These are phyloP conservation scores for Poeciliopsis turrubarensis DNA, from an alignment of 2,113 vertebrate species.

Conservation along the genomic window DNA sequence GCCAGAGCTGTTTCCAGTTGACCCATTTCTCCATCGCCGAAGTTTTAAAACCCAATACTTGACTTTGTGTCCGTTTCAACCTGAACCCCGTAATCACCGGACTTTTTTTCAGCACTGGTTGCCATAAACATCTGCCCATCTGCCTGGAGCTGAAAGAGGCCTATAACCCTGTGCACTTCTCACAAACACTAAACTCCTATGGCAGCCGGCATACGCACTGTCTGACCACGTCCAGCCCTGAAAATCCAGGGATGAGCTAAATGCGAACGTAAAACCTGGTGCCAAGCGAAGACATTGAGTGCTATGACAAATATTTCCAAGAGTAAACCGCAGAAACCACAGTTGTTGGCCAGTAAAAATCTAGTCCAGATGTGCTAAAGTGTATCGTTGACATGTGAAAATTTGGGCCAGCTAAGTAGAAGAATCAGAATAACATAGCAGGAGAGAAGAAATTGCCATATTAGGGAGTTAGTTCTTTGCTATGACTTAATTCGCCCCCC, in stretches of 20 bases:
- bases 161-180: constrained; percentile 21
- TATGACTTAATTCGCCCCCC: constrained; percentile 73
- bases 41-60: constrained; percentile 58
- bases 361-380: constrained; percentile 72
- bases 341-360: constrained; percentile 60
- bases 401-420: constrained; percentile 50
- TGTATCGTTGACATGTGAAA: constrained; percentile 56
- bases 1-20: constrained; percentile 75
- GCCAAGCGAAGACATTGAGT: constrained; percentile 65
- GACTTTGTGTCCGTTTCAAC: constrained; percentile 59
- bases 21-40: constrained; percentile 69
- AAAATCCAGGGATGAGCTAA: constrained; percentile 26
- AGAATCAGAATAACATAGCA: constrained; percentile 38
- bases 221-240: constrained; percentile 20
- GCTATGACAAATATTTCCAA: constrained; percentile 70
- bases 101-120: constrained; percentile 50
- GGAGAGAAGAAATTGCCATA: constrained; percentile 41
- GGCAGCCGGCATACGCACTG: neutral
- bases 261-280: constrained; percentile 43
- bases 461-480: constrained; percentile 60
- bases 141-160: constrained; percentile 47
- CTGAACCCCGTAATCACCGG: constrained; percentile 72
- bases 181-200: constrained; percentile 19
- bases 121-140: constrained; percentile 56
- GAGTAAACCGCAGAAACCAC: constrained; percentile 63